Conservation (phyloP, 2,113 vertebrate species). For the Parus major region DNA sequence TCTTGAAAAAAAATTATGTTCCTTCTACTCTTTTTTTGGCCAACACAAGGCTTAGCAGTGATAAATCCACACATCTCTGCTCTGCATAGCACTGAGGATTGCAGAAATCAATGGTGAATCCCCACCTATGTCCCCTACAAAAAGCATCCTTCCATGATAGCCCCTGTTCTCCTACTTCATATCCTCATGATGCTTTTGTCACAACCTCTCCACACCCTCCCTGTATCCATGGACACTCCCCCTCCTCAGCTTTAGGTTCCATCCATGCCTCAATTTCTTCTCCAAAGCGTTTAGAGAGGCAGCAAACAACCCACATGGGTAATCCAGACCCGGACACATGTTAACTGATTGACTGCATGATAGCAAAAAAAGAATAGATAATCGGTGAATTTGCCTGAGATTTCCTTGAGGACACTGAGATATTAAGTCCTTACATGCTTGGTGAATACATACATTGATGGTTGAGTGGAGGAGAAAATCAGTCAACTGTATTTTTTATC, state of each 20-base stretch:
- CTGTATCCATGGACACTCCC: too few relatives aligned
- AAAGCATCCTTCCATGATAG: neutral
- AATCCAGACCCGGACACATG: neutral
- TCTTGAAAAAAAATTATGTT: neutral
- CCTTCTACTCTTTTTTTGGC: neutral
- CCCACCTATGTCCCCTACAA: neutral
- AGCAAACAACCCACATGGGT: neutral
- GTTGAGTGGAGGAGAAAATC: neutral
- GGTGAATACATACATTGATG: neutral
- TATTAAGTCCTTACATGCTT: neutral
- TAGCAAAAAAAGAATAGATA: neutral
- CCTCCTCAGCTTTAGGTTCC: neutral
- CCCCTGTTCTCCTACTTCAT: neutral
- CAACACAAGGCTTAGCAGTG: neutral
- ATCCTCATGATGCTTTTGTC: fast-evolving
- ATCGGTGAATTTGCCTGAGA: neutral
- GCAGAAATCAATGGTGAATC: neutral
- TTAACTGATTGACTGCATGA: neutral
- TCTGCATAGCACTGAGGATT: neutral
- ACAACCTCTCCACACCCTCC: neutral
- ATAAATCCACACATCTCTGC: neutral
- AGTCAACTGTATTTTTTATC: neutral
- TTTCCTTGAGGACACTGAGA: neutral
- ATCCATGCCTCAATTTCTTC: neutral
- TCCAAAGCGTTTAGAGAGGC: neutral